Evolutionary conservation across 92 coral and sea anemone genomes (phyloP), one percentile per base, ranked within the genome.

Genomic region (Siderastrea radians): DNA sequence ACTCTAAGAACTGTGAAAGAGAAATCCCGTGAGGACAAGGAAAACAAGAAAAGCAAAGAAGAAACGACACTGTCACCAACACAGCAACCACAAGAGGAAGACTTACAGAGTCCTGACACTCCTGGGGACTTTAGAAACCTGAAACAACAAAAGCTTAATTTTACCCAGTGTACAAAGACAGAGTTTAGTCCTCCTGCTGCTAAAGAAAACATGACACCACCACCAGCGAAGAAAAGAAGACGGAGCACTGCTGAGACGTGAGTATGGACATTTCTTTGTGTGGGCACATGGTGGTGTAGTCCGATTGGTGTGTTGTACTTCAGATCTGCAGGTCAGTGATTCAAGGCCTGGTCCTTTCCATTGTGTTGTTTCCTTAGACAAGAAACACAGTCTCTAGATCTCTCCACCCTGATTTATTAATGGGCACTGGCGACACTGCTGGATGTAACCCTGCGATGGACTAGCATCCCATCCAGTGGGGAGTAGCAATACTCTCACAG

Each of bases 1-100:
- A 75, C 83, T 1, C 38, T 95, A 57, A 89, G 85, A 49, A 83
- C 94, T 19, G 91, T 64, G 46, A 64, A 79, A 64, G 91, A 84
- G 13, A 58, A 69, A 66, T 44, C 57, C n/a, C 76, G 72, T 14
- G 74, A 72, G 46, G 90, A 93, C 59, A 90, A 93, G 71, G 96
- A 93, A 63, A 93, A 91, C 44, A 72, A 78, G 70, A 74, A 54
- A 14, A 10, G 13, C 64, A 72, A 54, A 58, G 85, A 81, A 62
- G 80, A 71, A 45, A 74, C 78, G 19, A 80, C 68, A 44, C 55
- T 86, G 75, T 82, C 95, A 49, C 80, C 97, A 74, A 68, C 86
- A 83, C 58, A 83, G 3, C 45, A 91, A 82, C 75, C 12, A 3
- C 72, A 62, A 26, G 38, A 49, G 3, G 74, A 74, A 13, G 12